Evolutionary conservation across 2,113 vertebrate species (phyloP), one percentile per base, ranked within the genome.

Genomic region (Butastur rufipennis): DNA sequence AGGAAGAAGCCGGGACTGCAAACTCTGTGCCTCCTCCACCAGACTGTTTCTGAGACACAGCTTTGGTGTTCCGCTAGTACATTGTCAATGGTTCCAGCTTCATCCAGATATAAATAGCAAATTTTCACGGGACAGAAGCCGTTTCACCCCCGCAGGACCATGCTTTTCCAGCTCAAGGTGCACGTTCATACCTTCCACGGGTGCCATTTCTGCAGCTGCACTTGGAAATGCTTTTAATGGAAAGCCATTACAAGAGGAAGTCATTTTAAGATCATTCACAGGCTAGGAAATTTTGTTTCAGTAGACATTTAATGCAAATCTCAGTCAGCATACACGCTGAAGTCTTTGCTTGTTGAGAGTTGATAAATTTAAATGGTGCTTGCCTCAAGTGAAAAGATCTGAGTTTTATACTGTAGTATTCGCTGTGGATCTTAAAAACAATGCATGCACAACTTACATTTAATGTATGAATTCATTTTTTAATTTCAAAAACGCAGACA

Each of bases 21-120:
- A 16, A 19, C 29, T 4, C 62, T 4, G 0, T 0, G 6, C 22
- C 36, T 19, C 22, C 70, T 53, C 48, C 29, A 5, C 42, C 36
- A 10, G 50, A 11, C 21, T 6, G 31, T 1, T 36, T 12, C 53
- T 18, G 29, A 50, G 36, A 4, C 13, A 4, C 19, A 10, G 65
- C 11, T 7, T 10, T 8, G 32, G 3, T 21, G 2, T 16, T 43
- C 45, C 18, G 1, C 65, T 1, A 9, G 53, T 3, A 2, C 1
- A 1, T 6, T 9, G 4, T 8, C 66, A 27, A 7, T 0, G 5
- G 29, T 7, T 16, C 66, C 72, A 14, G 53, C 43, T 53, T 13
- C 14, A 38, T 2, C n/a, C 3, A 6, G 62, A 6, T 2, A 53
- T 0, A 55, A 85, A 55, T 1, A 22, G 56, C 16, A 5, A 9